Conservation (phyloP, 2,888 invertebrate genomes). For the Leptinotarsa haldemani region DNA sequence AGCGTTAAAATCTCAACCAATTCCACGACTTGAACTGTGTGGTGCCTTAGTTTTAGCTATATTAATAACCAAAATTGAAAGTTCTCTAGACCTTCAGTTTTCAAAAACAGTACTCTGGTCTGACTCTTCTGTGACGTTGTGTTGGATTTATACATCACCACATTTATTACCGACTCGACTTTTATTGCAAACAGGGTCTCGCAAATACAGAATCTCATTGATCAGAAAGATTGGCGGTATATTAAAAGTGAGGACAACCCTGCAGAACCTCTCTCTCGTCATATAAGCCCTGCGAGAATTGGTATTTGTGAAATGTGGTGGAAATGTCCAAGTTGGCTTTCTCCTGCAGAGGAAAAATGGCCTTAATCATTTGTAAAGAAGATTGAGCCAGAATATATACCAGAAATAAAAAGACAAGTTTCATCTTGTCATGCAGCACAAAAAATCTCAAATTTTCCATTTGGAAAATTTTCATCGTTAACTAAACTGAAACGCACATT, state of each 20-base stretch:
- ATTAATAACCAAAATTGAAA: too few relatives aligned
- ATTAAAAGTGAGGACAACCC: slow-evolving; percentile 32
- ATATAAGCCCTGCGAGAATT: slow-evolving; percentile 15
- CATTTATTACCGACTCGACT: slow-evolving; percentile 23
- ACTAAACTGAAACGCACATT: too few relatives aligned
- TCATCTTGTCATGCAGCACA: neutral
- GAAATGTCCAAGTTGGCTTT: slow-evolving; percentile 36
- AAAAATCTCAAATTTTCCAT: neutral
- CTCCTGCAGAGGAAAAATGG: slow-evolving; percentile 13
- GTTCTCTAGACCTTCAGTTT: neutral
- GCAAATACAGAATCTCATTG: slow-evolving; percentile 31
- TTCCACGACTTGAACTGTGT: slow-evolving; percentile 34
- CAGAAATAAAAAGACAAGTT: neutral
- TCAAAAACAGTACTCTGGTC: slow-evolving; percentile 25
- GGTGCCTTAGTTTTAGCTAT: too few relatives aligned
- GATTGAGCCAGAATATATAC: slow-evolving; percentile 4
- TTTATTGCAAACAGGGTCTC: slow-evolving; percentile 39
- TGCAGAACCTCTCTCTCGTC: slow-evolving; percentile 36
- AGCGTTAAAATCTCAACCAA: slow-evolving; percentile 39
- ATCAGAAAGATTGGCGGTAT: slow-evolving; percentile 29
- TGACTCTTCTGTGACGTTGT: slow-evolving; percentile 30
- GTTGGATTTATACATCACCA: slow-evolving; percentile 33
- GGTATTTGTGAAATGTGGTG: slow-evolving; percentile 23
- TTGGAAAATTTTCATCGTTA: too few relatives aligned
- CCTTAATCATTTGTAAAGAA: slow-evolving; percentile 10